Percentiles rank a stretch among this genome's conserved stretches.
Conservation (phyloP, 2,113 vertebrate genomes). For the Pantherophis guttatus region DNA sequence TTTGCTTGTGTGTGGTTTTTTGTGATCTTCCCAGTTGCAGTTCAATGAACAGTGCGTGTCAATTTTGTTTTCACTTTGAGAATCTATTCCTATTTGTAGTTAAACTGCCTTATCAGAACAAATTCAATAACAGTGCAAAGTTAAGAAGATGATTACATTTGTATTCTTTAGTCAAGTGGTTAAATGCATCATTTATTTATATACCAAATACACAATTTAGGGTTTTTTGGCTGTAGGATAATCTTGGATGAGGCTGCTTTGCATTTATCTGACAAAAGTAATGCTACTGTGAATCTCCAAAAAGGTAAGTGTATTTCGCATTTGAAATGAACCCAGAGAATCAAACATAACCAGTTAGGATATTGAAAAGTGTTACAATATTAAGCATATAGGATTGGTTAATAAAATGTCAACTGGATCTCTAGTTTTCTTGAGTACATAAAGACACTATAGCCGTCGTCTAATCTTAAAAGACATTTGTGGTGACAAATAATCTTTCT, state of each 20-base stretch:
- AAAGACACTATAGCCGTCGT: not conserved
- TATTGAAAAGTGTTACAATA: not conserved
- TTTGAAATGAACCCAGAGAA: constrained; percentile 1
- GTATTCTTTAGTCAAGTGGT: not conserved
- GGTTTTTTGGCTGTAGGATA: constrained; percentile 74
- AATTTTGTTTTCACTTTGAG: not conserved
- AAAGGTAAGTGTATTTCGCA: constrained; percentile 76
- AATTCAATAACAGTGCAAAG: not conserved
- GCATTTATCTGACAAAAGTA: constrained; percentile 93
- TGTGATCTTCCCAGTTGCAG: not conserved
- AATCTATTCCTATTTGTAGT: not conserved
- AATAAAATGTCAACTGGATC: not conserved
- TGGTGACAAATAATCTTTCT: not conserved
- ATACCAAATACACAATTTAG: not conserved
- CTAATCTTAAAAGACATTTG: not conserved
- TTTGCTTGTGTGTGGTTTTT: not conserved
- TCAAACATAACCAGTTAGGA: not conserved
- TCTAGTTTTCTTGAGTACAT: not conserved
- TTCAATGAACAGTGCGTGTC: not conserved
- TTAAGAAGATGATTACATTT: not conserved
- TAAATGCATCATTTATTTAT: not conserved
- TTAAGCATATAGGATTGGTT: not conserved
- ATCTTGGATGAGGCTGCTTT: constrained; percentile 95
- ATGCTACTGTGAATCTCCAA: constrained; percentile 82
- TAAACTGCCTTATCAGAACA: not conserved